A percentile compares a stretch with the other conserved stretches of the same genome.
Evolutionary conservation across 1,140 invertebrate genomes (phyloP).

Genomic region (Babylonia areolata): DNA sequence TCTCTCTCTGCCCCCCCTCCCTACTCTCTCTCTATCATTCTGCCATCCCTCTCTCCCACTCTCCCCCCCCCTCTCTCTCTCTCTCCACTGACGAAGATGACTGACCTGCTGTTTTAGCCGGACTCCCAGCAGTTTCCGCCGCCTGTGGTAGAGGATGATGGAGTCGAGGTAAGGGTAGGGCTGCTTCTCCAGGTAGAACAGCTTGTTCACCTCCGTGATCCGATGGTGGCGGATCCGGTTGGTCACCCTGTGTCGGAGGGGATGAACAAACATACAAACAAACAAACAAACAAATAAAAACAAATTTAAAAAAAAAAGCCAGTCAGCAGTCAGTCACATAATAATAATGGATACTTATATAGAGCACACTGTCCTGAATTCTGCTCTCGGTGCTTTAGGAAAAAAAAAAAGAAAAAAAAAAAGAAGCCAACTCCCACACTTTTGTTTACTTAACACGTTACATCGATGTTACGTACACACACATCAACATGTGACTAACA

Average conservation of each 20-base stretch:
- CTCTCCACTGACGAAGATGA: background rate
- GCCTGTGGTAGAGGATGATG: slow-evolving; percentile 63
- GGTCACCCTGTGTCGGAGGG: slow-evolving; percentile 49
- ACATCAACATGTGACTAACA: too few species aligned
- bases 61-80: background rate
- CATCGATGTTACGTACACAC: too few species aligned
- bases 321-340: background rate
- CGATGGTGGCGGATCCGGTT: slow-evolving; percentile 58
- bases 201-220: slow-evolving; percentile 55
- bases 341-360: too few species aligned
- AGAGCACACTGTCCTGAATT: too few species aligned
- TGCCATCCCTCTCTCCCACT: background rate
- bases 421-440: too few species aligned
- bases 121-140: slow-evolving; percentile 59
- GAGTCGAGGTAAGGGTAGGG: slow-evolving; percentile 67
- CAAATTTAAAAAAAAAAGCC: too few species aligned
- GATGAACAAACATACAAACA: background rate
- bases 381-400: too few species aligned
- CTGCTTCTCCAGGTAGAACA: slow-evolving; percentile 64
- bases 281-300: background rate
- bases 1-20: background rate
- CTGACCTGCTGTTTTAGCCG: slow-evolving; percentile 60
- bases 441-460: too few species aligned
- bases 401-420: too few species aligned
- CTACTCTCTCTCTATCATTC: background rate